Base-by-base conservation (phyloP, 2,113 vertebrate species). In the Chrysemys picta region DNA sequence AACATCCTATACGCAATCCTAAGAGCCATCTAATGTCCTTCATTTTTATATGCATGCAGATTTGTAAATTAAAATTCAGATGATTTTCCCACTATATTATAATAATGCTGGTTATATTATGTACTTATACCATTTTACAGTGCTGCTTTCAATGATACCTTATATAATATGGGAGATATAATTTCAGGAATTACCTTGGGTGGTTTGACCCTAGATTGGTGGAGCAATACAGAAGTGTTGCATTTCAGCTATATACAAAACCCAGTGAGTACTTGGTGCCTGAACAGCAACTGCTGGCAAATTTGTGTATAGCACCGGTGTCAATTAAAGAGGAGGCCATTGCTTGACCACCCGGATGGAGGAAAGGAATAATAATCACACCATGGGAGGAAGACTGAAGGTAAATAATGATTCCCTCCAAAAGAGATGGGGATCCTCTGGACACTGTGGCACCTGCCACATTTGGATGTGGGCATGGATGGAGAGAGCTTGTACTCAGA, bases 341-440 rank as follows among this genome's bases (percentile, higher is more conserved):
- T 52, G 19, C 2, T 8, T 86, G 1, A 78, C 79, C 49, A 62
- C 10, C 3, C 56, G 29, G 25, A 78, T 27, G 12, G 25, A 78
- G 25, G 42, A 47, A 78, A 78, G 27, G 22, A 78, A 8, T 47
- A 45, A 45, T 47, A 8, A 78, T 78, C 80, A 4, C 52, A 56
- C 35, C 3, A 13, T n/a, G 6, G 62, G 83, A 6, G 5, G 17
- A 91, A 93, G 85, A 3, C 1, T 84, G 45, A 92, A 86, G 13
- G 6, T 86, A 91, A 86, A 21, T 0, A 0, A 1, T 17, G 6
- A 5, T 59, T 85, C 1, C 8, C 1, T 10, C 0, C 3, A 88
- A 52, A 17, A 4, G 54, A 80, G 24, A 25, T 4, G 54, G 2
- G 19, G 56, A 78, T 57, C 9, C 59, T 25, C 14, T 47, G n/a